Evolutionary conservation across 1,140 invertebrate genomes (phyloP).

Genomic region (Sycobia sp.): DNA sequence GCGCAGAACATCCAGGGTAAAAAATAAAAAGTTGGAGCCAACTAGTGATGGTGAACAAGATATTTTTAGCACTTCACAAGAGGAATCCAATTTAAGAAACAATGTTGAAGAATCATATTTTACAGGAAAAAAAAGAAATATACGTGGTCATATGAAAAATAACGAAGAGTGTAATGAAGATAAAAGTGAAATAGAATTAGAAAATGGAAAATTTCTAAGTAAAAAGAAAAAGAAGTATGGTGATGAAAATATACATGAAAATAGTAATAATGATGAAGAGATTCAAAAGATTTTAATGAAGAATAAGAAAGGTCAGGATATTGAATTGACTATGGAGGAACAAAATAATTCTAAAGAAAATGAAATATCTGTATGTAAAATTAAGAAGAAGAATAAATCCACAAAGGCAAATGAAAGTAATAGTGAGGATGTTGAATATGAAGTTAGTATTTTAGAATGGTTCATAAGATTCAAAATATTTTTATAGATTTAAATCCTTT

Average conservation of each 20-base stretch:
- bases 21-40: conserved; percentile 51
- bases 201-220: conserved; percentile 6
- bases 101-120: conserved; percentile 26
- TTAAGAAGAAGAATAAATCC: conserved; percentile 6
- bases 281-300: conserved; percentile 33
- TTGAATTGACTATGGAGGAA: conserved; percentile 47
- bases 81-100: too few species aligned
- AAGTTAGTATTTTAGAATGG: conserved; percentile 39
- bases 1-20: conserved; percentile 38
- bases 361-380: conserved; percentile 23
- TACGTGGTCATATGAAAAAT: conserved; percentile 37
- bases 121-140: conserved; percentile 37
- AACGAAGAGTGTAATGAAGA: conserved; percentile 32
- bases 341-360: conserved; percentile 28
- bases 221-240: conserved; percentile 10
- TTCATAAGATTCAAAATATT: not conserved
- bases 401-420: conserved; percentile 24
- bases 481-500: not conserved
- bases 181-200: conserved; percentile 26
- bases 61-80: conserved; percentile 52
- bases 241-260: not conserved
- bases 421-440: conserved; percentile 48
- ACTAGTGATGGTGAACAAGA: conserved; percentile 50
- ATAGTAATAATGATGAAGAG: conserved; percentile 39
- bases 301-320: conserved; percentile 45